Conservation (phyloP, 2,113 vertebrate species). For the Panthera leo region DNA sequence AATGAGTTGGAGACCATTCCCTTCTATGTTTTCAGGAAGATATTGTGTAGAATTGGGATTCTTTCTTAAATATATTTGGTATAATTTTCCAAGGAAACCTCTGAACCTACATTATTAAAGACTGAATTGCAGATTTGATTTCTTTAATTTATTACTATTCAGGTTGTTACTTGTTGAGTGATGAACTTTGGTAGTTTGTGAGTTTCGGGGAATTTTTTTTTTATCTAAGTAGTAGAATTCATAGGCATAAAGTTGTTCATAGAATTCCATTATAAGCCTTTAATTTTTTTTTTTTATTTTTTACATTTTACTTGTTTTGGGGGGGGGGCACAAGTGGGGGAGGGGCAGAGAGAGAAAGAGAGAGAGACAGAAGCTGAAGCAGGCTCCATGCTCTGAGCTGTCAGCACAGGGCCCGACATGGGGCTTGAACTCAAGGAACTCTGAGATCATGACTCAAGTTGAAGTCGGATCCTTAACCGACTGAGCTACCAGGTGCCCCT, state of each 20-base stretch:
- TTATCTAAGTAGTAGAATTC: conserved; percentile 10
- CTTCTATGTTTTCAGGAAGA: not conserved
- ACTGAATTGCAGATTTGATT: not conserved
- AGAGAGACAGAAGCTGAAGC: too few species aligned
- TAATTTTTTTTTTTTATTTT: too few species aligned
- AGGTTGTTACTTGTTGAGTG: conserved; percentile 7
- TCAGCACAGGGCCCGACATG: too few species aligned
- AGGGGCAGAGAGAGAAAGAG: too few species aligned
- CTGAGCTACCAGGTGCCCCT: not conserved
- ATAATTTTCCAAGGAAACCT: not conserved
- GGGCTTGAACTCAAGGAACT: too few species aligned
- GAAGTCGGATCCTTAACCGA: too few species aligned
- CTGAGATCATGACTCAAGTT: too few species aligned
- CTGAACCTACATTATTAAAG: not conserved
- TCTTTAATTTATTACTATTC: not conserved
- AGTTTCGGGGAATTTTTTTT: not conserved
- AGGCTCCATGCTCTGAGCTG: too few species aligned
- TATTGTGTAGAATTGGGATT: not conserved
- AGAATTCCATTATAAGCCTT: not conserved
- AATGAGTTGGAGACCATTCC: not conserved
- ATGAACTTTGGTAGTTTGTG: not conserved
- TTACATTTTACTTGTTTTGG: too few species aligned
- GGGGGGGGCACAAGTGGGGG: too few species aligned
- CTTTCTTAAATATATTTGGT: not conserved
- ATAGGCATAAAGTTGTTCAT: not conserved